phyloP scores from a whole-genome alignment of 1,140 invertebrate genomes.

The Apis laboriosa region DNA sequence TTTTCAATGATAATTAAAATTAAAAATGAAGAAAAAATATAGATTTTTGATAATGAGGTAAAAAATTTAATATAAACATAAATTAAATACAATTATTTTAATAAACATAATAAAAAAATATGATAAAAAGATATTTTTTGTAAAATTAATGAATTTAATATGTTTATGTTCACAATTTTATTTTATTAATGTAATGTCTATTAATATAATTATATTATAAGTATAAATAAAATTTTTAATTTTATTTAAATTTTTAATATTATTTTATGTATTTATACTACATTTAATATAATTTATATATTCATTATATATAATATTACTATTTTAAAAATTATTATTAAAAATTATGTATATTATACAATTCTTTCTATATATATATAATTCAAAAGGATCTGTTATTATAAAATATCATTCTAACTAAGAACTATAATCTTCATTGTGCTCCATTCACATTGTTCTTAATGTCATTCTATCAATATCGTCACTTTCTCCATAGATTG shows the following conservation, averaged over 20 bases:
- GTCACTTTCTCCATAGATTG: not conserved
- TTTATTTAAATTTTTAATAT: no score
- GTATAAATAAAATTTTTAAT: no score
- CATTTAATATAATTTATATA: no score
- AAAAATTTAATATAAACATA: not conserved
- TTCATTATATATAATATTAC: no score
- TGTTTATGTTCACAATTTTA: no score
- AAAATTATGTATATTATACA: no score
- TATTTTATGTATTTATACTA: no score
- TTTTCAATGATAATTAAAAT: not conserved
- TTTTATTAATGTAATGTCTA: no score
- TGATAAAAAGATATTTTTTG: not conserved
- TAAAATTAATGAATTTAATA: not conserved
- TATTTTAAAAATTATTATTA: no score
- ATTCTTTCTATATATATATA: no score
- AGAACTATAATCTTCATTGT: not conserved
- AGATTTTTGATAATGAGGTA: not conserved
- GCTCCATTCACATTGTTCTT: not conserved
- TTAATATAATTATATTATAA: no score
- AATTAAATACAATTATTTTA: not conserved
- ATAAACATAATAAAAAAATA: not conserved
- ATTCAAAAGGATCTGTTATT: no score
- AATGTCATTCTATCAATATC: conserved; percentile 6
- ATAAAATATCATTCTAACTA: not conserved
- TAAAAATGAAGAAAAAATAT: not conserved